Percentiles rank a stretch among this genome's conserved stretches.
Conservation (phyloP, 2,888 invertebrate genomes). For the Andrena fulva region DNA sequence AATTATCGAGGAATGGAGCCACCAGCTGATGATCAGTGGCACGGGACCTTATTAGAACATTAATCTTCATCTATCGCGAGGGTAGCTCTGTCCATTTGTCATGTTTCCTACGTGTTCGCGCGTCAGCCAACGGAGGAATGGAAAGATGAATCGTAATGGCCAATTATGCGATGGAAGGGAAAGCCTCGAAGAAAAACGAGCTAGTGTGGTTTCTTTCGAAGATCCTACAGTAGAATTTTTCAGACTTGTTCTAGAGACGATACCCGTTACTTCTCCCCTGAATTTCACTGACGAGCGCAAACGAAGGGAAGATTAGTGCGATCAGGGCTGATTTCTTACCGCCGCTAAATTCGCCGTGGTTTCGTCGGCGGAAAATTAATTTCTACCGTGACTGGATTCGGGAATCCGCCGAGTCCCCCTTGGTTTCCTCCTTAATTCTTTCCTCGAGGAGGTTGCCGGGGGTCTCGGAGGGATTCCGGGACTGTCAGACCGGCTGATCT, state of each 20-base stretch:
- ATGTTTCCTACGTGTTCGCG: constrained; percentile 21
- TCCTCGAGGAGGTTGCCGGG: constrained; percentile 26
- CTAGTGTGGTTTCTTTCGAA: neutral
- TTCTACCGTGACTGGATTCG: constrained; percentile 65
- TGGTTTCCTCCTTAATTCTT: constrained; percentile 42
- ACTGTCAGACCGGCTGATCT: constrained; percentile 50
- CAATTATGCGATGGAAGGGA: constrained; percentile 25
- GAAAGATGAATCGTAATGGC: constrained; percentile 42
- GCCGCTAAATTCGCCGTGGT: constrained; percentile 33
- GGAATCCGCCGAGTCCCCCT: constrained; percentile 43
- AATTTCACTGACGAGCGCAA: neutral
- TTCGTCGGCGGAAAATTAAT: constrained; percentile 59
- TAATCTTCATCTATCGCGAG: constrained; percentile 36
- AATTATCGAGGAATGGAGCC: constrained; percentile 14
- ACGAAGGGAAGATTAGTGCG: constrained; percentile 31
- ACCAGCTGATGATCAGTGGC: constrained; percentile 17
- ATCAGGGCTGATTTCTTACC: constrained; percentile 45
- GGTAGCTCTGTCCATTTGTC: constrained; percentile 36
- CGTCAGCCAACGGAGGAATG: constrained; percentile 6
- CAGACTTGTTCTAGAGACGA: neutral
- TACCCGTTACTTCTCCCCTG: neutral
- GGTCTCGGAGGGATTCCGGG: constrained; percentile 44
- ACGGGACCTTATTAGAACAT: constrained; percentile 35
- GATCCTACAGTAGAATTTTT: too few relatives aligned
- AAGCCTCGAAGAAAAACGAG: neutral